phyloP scores from a whole-genome alignment of 2,113 vertebrate species.

The Oceanites oceanicus region DNA sequence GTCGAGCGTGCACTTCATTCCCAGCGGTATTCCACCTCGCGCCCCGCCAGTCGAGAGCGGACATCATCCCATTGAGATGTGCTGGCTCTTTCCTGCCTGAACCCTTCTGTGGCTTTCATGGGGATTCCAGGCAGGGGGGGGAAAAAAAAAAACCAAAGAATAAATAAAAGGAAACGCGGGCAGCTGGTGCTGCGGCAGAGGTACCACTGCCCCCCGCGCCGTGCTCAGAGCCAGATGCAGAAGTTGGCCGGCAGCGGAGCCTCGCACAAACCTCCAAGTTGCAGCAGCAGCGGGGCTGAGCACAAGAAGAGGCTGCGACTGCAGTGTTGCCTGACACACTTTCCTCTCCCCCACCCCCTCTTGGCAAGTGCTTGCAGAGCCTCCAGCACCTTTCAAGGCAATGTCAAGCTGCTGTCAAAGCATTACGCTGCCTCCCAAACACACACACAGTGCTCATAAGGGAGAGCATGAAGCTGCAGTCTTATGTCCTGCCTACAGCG shows the following conservation, averaged over 20 bases:
- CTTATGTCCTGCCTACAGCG: neutral
- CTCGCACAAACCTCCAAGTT: neutral
- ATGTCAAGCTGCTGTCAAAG: constrained; percentile 66
- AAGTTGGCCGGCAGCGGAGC: constrained; percentile 14
- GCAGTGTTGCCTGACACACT: constrained; percentile 58
- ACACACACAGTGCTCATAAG: neutral
- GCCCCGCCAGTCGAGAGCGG: neutral
- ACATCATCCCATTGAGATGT: neutral
- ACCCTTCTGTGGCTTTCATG: neutral
- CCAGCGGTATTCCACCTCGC: neutral
- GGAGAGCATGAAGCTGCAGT: constrained; percentile 21
- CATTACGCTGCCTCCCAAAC: neutral
- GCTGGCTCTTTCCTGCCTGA: neutral
- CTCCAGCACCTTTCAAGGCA: constrained; percentile 71
- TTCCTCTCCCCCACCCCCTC: constrained; percentile 54
- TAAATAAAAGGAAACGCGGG: neutral
- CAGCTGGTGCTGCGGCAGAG: neutral
- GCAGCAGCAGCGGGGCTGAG: constrained; percentile 25
- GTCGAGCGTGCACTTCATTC: constrained; percentile 5
- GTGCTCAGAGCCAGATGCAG: neutral
- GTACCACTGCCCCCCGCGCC: neutral
- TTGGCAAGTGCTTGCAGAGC: constrained; percentile 56
- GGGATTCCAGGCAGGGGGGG: neutral
- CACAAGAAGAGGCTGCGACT: neutral
- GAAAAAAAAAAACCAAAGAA: too few relatives aligned